Evolutionary conservation across 2,797 vertebrate species (phyloP).

Genomic region (Macropus fuliginosus): DNA sequence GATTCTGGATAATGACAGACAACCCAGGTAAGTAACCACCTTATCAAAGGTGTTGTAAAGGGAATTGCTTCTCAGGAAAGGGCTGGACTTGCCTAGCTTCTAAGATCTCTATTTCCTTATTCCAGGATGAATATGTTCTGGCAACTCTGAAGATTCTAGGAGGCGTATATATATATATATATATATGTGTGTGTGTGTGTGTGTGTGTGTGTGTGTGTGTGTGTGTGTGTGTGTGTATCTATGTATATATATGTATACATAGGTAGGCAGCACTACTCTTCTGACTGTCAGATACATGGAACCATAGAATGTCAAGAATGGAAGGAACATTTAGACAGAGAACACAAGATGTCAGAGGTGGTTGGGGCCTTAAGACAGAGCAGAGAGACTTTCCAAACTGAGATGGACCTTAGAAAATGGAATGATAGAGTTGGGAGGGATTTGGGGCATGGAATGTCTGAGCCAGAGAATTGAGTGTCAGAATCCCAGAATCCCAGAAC

Average conservation of each 20-base stretch:
- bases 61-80: background rate
- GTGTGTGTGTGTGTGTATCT: background rate
- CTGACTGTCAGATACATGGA: background rate
- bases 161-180: too few relatives aligned
- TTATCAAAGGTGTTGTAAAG: background rate
- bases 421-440: background rate
- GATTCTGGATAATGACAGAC: background rate
- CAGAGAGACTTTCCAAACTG: too few relatives aligned
- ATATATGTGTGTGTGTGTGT: too few relatives aligned
- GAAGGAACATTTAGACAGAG: too few relatives aligned
- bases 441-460: background rate
- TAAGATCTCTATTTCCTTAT: too few relatives aligned
- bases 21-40: background rate
- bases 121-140: too few relatives aligned
- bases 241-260: too few relatives aligned
- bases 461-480: background rate
- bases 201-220: too few relatives aligned
- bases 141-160: too few relatives aligned
- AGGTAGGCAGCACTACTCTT: background rate
- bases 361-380: background rate
- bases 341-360: background rate
- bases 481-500: background rate
- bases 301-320: too few relatives aligned
- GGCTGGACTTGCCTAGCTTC: too few relatives aligned
- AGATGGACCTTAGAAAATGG: background rate